Evolutionary conservation across 2,797 vertebrate species (phyloP).

Genomic region (Takifugu ocellatus): DNA sequence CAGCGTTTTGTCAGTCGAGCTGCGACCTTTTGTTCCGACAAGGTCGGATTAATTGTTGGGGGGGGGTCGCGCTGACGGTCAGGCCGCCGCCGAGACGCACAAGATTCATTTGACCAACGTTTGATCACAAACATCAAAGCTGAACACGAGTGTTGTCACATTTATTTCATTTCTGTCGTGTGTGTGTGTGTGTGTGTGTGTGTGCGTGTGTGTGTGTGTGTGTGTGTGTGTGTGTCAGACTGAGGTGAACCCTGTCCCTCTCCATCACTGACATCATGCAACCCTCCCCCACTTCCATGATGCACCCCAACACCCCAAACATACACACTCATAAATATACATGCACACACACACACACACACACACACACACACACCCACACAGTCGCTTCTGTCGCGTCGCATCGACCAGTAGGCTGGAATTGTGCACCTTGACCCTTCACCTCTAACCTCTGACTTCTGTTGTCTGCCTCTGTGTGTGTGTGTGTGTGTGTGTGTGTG

Average conservation of each 20-base stretch:
- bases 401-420: constrained; percentile 77
- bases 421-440: constrained; percentile 74
- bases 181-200: too few species aligned
- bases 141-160: too few species aligned
- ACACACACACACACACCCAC: constrained; percentile 32
- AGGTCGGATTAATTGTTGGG: constrained; percentile 65
- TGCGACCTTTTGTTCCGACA: constrained; percentile 56
- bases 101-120: background rate
- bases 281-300: constrained; percentile 38
- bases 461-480: constrained; percentile 60
- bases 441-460: constrained; percentile 68
- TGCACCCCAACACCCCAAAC: constrained; percentile 23
- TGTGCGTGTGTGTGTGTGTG: too few species aligned
- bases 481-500: constrained; percentile 30
- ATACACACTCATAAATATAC: constrained; percentile 61
- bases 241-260: constrained; percentile 48
- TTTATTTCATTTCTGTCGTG: too few species aligned
- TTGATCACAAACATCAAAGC: too few species aligned
- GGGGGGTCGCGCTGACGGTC: background rate
- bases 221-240: constrained; percentile 1
- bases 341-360: constrained; percentile 27
- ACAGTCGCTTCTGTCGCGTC: constrained; percentile 72
- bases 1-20: constrained; percentile 34
- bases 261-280: constrained; percentile 44
- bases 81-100: constrained; percentile 8